Conservation (phyloP, 2,888 invertebrate species). For the Orthosia cruda region DNA sequence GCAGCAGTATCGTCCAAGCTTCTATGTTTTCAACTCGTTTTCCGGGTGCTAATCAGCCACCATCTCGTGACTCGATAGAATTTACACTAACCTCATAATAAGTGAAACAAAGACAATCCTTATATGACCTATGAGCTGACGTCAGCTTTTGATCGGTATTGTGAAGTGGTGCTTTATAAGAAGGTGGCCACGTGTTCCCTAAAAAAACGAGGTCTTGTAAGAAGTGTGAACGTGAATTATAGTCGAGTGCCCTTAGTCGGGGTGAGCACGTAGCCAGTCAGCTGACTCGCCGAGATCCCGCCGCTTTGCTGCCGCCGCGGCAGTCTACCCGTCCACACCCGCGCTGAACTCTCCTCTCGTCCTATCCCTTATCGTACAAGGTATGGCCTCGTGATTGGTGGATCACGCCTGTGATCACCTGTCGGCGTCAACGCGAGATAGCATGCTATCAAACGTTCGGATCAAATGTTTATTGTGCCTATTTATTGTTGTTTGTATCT, state of each 20-base stretch:
- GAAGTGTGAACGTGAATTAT: slow-evolving; percentile 76
- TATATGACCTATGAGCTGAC: slow-evolving; percentile 65
- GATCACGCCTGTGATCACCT: slow-evolving; percentile 66
- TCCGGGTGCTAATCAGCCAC: slow-evolving; percentile 61
- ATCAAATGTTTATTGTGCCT: slow-evolving; percentile 76
- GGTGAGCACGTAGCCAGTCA: slow-evolving; percentile 78
- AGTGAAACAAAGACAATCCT: slow-evolving; percentile 76
- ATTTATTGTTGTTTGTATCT: slow-evolving; percentile 71
- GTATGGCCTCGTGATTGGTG: slow-evolving; percentile 82
- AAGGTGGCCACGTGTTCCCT: slow-evolving; percentile 69
- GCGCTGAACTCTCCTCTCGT: slow-evolving; percentile 77
- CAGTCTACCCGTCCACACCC: slow-evolving; percentile 75
- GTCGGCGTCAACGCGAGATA: slow-evolving; percentile 68
- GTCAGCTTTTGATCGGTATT: slow-evolving; percentile 65
- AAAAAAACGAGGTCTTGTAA: slow-evolving; percentile 78
- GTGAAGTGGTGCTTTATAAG: slow-evolving; percentile 59
- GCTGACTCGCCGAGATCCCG: slow-evolving; percentile 70
- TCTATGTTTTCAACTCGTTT: slow-evolving; percentile 69
- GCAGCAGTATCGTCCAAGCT: slow-evolving; percentile 75
- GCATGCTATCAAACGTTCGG: slow-evolving; percentile 70
- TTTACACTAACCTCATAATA: slow-evolving; percentile 76
- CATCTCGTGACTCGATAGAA: slow-evolving; percentile 72
- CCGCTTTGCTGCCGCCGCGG: slow-evolving; percentile 72
- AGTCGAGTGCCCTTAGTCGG: slow-evolving; percentile 79
- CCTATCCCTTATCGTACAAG: slow-evolving; percentile 83